Evolutionary conservation across 2,888 invertebrate genomes (phyloP), one percentile per base, ranked within the genome.

Genomic region (Archips crataeganus): DNA sequence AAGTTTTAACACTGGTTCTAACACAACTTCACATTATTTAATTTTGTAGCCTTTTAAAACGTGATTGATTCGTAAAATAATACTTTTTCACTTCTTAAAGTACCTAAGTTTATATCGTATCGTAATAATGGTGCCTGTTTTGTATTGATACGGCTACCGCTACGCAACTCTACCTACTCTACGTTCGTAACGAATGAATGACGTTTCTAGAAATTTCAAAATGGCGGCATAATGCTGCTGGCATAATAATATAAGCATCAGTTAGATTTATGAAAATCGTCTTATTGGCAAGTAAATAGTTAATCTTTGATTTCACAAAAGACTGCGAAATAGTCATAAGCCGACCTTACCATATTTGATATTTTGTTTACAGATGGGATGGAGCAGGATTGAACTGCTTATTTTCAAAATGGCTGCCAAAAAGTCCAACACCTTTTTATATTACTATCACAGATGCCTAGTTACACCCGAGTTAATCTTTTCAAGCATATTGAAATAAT

Each of bases 381-480:
- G 34, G 34, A 32, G 62, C 39, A 42, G 36, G 32, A 32, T 71
- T 36, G 42, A 15, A 13, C 42, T 42, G 23, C 51, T 49, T 39
- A 71, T 67, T 71, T 64, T 66, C 68, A 73, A 73, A 69, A 73
- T 73, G 73, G 73, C 73, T 54, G 68, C 68, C 66, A 59, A 15
- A 57, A 47, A 39, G 54, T 23, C 2, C 23, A 54, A 54, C 51
- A 51, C 42, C 57, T 49, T 54, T 63, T 15, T 49, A 64, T 39
- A 57, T 32, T 8, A 62, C 11, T 34, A 32, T 39, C 54, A 15
- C 39, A 61, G 63, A 63, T 34, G n/a, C 49, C 51, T 13, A 45
- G 47, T 68, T 62, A 15, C 10, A 73, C 68, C 73, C 63, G 10
- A 69, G 15, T 10, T 34, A 39, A 73, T 73, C 73, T 64, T 15